phyloP scores from a whole-genome alignment of 2,113 vertebrate genomes.

The Caranx ignobilis region DNA sequence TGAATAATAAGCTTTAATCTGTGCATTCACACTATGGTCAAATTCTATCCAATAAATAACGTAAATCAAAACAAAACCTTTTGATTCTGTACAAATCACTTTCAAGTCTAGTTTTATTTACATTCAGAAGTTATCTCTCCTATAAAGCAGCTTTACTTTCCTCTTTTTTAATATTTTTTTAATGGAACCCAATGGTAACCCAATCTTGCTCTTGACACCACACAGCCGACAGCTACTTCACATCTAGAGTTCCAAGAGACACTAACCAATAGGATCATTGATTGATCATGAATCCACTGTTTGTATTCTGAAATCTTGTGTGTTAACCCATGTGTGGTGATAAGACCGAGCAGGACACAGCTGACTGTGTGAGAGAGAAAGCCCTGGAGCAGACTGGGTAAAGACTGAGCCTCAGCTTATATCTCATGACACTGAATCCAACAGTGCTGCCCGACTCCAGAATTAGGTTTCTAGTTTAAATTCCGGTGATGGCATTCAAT shows the following conservation, averaged over 20 bases:
- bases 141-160: too few species aligned
- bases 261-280: constrained; percentile 12
- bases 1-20: not conserved
- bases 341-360: constrained; percentile 52
- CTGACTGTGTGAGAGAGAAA: constrained; percentile 60
- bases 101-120: too few species aligned
- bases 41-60: not conserved
- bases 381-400: constrained; percentile 47
- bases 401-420: constrained; percentile 3
- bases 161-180: too few species aligned
- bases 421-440: constrained; percentile 74
- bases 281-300: constrained; percentile 52
- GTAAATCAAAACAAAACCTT: not conserved
- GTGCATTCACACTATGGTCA: not conserved
- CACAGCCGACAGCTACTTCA: not conserved
- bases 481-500: constrained; percentile 31
- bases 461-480: constrained; percentile 65
- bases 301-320: constrained; percentile 48
- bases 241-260: not conserved
- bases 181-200: too few species aligned
- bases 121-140: too few species aligned
- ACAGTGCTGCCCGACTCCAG: constrained; percentile 35
- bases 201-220: not conserved
- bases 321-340: not conserved
- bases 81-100: not conserved